Percentiles rank a stretch among this genome's conserved stretches.
These are phyloP conservation scores for Brachyhypopomus gauderio DNA, from an alignment of 2,113 vertebrate species.

Conservation along the genomic window DNA sequence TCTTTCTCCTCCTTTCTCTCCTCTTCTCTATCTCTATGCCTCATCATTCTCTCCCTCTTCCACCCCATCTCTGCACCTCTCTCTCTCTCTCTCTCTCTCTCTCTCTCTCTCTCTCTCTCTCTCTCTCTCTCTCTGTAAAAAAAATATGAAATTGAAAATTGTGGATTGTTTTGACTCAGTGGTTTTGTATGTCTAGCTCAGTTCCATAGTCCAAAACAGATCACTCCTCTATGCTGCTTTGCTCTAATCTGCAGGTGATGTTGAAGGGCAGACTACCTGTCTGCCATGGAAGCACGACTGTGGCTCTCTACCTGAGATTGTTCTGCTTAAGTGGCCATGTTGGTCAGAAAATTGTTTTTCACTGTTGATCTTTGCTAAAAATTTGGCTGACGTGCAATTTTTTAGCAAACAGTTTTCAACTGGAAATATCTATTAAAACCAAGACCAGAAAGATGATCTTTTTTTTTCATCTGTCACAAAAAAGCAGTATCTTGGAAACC, in stretches of 20 bases:
- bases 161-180: conserved; percentile 5
- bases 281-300: not conserved
- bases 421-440: not conserved
- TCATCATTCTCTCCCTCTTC: not conserved
- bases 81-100: not conserved
- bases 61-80: too few species aligned
- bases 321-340: not conserved
- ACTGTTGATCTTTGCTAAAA: not conserved
- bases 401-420: not conserved
- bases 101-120: not conserved
- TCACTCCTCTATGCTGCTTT: not conserved
- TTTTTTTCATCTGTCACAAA: too few species aligned
- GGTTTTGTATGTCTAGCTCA: conserved; percentile 8
- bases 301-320: not conserved
- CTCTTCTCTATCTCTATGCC: not conserved
- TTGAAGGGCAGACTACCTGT: conserved; percentile 12
- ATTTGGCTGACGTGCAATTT: not conserved
- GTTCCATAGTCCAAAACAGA: conserved; percentile 13
- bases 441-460: not conserved
- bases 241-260: conserved; percentile 32
- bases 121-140: conserved; percentile 24
- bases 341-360: not conserved
- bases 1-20: not conserved
- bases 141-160: not conserved
- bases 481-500: too few species aligned